These are phyloP conservation scores for Melanogrammus aeglefinus DNA, from an alignment of 2,797 vertebrate genomes.

Conservation along the genomic window DNA sequence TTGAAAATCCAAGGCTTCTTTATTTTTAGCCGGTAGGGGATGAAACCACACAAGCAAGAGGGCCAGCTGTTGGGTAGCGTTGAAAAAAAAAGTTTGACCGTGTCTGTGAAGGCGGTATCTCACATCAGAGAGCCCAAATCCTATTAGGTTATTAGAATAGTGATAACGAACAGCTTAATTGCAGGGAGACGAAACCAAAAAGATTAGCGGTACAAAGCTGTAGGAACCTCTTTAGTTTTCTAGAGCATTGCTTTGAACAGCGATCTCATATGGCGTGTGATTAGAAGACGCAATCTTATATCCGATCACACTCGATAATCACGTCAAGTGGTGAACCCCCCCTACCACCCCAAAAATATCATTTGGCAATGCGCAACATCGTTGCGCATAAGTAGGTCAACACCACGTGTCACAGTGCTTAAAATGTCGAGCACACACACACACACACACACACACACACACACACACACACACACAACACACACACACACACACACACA, in stretches of 20 bases:
- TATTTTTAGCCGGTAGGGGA: too few species aligned
- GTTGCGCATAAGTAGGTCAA: slow-evolving; percentile 22
- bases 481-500: slow-evolving; percentile 12
- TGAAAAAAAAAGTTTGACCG: background rate
- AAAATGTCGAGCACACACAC: slow-evolving; percentile 23
- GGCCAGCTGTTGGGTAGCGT: background rate
- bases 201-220: background rate
- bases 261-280: background rate
- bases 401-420: slow-evolving; percentile 30
- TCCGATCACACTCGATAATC: background rate
- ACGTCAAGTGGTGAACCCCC: background rate
- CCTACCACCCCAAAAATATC: background rate
- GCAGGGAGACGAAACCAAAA: background rate
- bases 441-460: background rate
- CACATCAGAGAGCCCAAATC: background rate
- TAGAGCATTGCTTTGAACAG: background rate
- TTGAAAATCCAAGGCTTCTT: too few species aligned
- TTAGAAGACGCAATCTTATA: background rate
- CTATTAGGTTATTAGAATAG: background rate
- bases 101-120: background rate
- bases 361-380: slow-evolving; percentile 1
- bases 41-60: background rate
- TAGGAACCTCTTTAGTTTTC: background rate
- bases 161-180: background rate
- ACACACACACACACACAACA: slow-evolving; percentile 4